Evolutionary conservation across 2,888 invertebrate species (phyloP).

Genomic region (Laothoe populi): DNA sequence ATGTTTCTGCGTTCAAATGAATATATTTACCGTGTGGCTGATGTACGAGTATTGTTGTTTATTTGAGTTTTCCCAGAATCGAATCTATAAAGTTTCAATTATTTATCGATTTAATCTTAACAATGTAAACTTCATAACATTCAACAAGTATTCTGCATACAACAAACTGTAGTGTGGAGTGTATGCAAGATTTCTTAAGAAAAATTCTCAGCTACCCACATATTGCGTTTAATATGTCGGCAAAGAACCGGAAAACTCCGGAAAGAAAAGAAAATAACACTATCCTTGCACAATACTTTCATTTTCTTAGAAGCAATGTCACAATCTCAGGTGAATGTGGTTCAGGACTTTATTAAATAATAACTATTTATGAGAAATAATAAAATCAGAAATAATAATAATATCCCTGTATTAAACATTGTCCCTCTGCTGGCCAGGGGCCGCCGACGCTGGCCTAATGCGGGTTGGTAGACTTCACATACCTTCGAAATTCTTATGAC

Average conservation of each 20-base stretch:
- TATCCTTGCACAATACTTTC: conserved; percentile 12
- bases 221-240: conserved; percentile 18
- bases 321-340: conserved; percentile 12
- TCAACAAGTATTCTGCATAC: background rate
- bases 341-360: background rate
- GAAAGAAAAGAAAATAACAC: conserved; percentile 13
- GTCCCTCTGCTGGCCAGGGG: no score
- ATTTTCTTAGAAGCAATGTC: conserved; percentile 19
- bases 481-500: no score
- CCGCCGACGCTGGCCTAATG: no score
- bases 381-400: no score
- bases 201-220: background rate
- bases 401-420: no score
- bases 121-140: background rate
- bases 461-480: no score
- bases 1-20: no score
- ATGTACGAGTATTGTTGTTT: background rate
- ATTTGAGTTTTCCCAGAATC: background rate
- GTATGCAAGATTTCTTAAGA: conserved; percentile 4
- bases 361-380: background rate
- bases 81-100: background rate
- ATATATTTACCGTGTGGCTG: no score
- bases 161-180: background rate
- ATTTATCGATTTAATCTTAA: background rate
- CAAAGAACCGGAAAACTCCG: conserved; percentile 12